Conservation (phyloP, 2,888 invertebrate species). For the Tineola bisselliella region DNA sequence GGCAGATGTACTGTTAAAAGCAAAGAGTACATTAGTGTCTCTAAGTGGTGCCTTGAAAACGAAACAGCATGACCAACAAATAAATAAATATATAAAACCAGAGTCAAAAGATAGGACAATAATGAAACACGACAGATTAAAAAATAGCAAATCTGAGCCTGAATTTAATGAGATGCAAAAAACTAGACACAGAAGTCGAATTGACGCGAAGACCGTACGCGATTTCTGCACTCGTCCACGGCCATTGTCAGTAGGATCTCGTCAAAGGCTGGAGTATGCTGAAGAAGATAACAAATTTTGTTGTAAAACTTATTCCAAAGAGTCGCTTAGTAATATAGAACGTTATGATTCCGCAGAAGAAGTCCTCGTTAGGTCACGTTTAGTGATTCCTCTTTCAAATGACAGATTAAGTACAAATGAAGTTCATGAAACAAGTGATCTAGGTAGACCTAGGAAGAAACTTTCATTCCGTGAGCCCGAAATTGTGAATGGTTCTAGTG, state of each 20-base stretch:
- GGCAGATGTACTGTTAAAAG: slow-evolving; percentile 53
- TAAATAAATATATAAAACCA: slow-evolving; percentile 40
- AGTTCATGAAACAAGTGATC: slow-evolving; percentile 47
- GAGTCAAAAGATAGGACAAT: slow-evolving; percentile 53
- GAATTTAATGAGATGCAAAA: slow-evolving; percentile 47
- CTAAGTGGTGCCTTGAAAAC: slow-evolving; percentile 57
- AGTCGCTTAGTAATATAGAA: slow-evolving; percentile 32
- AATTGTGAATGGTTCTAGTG: slow-evolving; percentile 56
- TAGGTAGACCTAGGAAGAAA: slow-evolving; percentile 81
- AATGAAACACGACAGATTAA: slow-evolving; percentile 44
- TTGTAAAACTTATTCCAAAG: slow-evolving; percentile 32
- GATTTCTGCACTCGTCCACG: slow-evolving; percentile 36
- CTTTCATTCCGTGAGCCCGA: slow-evolving; percentile 89
- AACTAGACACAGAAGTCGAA: slow-evolving; percentile 42
- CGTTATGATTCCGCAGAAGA: slow-evolving; percentile 48
- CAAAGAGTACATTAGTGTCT: slow-evolving; percentile 53
- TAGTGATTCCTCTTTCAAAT: slow-evolving; percentile 41
- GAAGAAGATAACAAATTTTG: slow-evolving; percentile 34
- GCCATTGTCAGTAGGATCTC: slow-evolving; percentile 50
- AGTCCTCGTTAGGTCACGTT: slow-evolving; percentile 49
- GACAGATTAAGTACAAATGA: slow-evolving; percentile 48
- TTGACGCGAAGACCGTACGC: slow-evolving; percentile 31
- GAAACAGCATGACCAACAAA: slow-evolving; percentile 37
- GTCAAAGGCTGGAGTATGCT: slow-evolving; percentile 35
- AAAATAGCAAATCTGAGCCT: slow-evolving; percentile 48